Conservation (phyloP, 2,797 vertebrate species). For the Helicolenus hilgendorfi region DNA sequence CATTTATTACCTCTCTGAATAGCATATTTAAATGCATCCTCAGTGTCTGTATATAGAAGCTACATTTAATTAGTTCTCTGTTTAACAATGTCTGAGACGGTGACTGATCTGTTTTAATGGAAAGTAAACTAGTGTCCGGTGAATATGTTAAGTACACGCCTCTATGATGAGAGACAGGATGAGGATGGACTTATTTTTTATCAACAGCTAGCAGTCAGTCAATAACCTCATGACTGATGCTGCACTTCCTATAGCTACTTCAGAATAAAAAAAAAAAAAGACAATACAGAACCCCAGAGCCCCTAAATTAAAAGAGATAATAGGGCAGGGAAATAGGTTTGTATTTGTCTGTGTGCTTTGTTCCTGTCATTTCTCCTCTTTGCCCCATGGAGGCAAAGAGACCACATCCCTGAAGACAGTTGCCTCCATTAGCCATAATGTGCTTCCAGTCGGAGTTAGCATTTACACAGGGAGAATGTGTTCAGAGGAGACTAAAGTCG, state of each 20-base stretch:
- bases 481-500: constrained; percentile 56
- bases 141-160: background rate
- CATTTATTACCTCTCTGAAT: background rate
- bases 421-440: constrained; percentile 38
- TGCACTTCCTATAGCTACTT: constrained; percentile 4
- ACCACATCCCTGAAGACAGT: constrained; percentile 40
- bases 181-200: background rate
- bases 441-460: constrained; percentile 23
- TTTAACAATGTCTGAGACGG: constrained; percentile 21
- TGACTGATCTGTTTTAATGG: constrained; percentile 37
- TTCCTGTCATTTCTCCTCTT: constrained; percentile 27
- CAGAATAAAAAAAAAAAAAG: constrained; percentile 27
- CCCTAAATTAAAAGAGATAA: constrained; percentile 32
- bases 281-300: background rate
- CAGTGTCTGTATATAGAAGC: background rate
- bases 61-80: constrained; percentile 18
- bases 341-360: constrained; percentile 13
- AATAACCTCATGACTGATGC: constrained; percentile 9
- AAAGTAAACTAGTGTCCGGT: constrained; percentile 36
- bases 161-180: background rate
- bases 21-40: background rate
- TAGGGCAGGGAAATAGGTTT: background rate
- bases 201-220: background rate
- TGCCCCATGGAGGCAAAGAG: constrained; percentile 18
- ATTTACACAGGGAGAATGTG: constrained; percentile 57